Percentiles rank a stretch among this genome's conserved stretches.
Conservation (phyloP, 2,113 vertebrate genomes). For the Gadus macrocephalus region DNA sequence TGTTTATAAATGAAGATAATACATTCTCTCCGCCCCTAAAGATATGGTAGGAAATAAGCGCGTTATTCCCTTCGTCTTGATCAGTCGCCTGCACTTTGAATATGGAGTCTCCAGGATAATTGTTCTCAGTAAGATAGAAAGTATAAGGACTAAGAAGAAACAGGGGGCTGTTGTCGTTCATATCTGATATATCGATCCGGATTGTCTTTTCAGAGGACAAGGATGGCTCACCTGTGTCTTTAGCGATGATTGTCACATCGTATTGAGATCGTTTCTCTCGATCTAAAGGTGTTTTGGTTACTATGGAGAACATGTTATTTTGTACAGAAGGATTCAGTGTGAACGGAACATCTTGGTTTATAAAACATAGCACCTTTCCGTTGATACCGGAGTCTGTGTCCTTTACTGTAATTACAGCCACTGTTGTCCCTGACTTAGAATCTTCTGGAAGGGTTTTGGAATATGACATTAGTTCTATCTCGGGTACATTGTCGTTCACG, state of each 20-base stretch:
- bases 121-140: conserved; percentile 55
- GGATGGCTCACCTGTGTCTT: conserved; percentile 43
- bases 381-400: conserved; percentile 55
- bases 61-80: conserved; percentile 45
- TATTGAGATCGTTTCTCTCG: conserved; percentile 42
- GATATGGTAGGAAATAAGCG: conserved; percentile 43
- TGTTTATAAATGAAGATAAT: conserved; percentile 34
- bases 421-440: conserved; percentile 33
- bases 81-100: conserved; percentile 51
- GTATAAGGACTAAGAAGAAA: conserved; percentile 45
- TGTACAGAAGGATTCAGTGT: conserved; percentile 36
- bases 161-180: conserved; percentile 58
- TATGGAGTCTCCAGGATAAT: conserved; percentile 43
- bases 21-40: background rate
- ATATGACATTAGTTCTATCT: conserved; percentile 63
- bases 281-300: conserved; percentile 42
- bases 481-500: conserved; percentile 58
- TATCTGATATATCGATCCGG: conserved; percentile 44
- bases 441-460: conserved; percentile 53
- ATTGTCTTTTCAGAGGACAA: conserved; percentile 45
- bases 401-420: conserved; percentile 50
- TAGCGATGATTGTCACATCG: conserved; percentile 42
- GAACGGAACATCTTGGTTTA: conserved; percentile 37
- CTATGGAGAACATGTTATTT: conserved; percentile 42
- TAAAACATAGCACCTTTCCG: conserved; percentile 37